Base-by-base conservation (phyloP, 92 coral and sea anemone species). In the Desmophyllum pertusum region DNA sequence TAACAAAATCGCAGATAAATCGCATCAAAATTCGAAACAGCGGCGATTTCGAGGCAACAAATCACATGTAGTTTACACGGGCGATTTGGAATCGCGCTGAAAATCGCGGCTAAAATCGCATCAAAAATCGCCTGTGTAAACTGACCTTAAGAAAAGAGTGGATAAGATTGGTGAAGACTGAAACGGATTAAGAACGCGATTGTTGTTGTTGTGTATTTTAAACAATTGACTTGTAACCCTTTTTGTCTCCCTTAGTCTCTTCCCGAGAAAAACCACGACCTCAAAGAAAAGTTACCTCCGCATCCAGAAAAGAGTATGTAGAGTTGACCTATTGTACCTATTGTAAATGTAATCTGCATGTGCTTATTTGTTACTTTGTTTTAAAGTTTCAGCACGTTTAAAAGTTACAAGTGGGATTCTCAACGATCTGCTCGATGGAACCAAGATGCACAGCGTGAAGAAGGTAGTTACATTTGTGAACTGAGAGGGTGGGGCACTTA, bases 401-500 rank as follows among this genome's bases (percentile, higher is more conserved):
- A 94, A 88, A 94, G 99, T 64, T 97, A 94, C 84, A 97, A 94
- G 84, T 97, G 99, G 99, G 98, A 97, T 59, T 89, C 96, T 8
- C 94, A 95, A 66, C 93, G 99, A 9, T 97, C 99, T 31, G 91
- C 93, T 8, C 90, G 99, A n/a, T 97, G 99, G 99, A 97, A 97
- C 89, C 99, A 97, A 79, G 99, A 97, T 75, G 99, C 99, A 25
- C 99, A 97, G 72, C 90, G 99, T 11, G 99, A 97, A 75, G 99
- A 97, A 88, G 98, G 98, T 96, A 87, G 33, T n/a, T n/a, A n/a
- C n/a, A n/a, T n/a, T n/a, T n/a, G 17, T 46, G 48, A 27, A 18
- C 35, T n/a, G 52, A n/a, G 15, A 30, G 11, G 55, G 52, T 6
- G 81, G 48, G 70, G 64, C n/a, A n/a, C n/a, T n/a, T n/a, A n/a